These are phyloP conservation scores for Cheilosia grossa DNA, from an alignment of 2,888 invertebrate genomes.

Conservation along the genomic window DNA sequence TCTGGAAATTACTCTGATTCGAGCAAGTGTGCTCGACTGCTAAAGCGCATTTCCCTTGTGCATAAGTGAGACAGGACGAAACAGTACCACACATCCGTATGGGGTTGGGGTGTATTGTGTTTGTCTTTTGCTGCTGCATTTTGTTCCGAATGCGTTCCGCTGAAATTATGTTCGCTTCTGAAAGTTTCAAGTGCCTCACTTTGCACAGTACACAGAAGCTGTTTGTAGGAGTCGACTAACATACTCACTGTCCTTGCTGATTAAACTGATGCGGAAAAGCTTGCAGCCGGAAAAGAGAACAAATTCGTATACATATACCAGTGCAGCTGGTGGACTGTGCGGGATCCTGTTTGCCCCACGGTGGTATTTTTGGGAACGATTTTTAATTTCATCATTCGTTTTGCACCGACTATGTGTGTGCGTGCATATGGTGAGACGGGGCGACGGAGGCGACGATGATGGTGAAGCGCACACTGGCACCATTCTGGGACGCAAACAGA, in stretches of 20 bases:
- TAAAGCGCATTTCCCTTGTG: constrained; percentile 42
- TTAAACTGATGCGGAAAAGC: constrained; percentile 56
- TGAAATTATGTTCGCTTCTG: constrained; percentile 19
- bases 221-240: constrained; percentile 37
- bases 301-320: neutral
- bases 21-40: constrained; percentile 14
- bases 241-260: constrained; percentile 49
- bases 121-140: constrained; percentile 23
- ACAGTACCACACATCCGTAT: constrained; percentile 6
- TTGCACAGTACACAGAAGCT: constrained; percentile 24
- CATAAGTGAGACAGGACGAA: constrained; percentile 39
- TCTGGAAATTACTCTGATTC: constrained; percentile 41
- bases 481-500: constrained; percentile 20
- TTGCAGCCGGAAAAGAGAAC: constrained; percentile 10
- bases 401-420: constrained; percentile 2
- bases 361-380: constrained; percentile 34
- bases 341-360: constrained; percentile 29
- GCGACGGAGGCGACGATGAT: constrained; percentile 4
- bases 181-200: constrained; percentile 46
- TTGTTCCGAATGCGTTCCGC: constrained; percentile 38
- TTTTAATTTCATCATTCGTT: constrained; percentile 39
- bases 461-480: constrained; percentile 1
- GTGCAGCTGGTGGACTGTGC: neutral
- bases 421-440: neutral
- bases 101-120: neutral